Percentiles rank a stretch among this genome's conserved stretches.
Evolutionary conservation across 2,888 invertebrate species (phyloP).

Genomic region (Apodemia mormo): DNA sequence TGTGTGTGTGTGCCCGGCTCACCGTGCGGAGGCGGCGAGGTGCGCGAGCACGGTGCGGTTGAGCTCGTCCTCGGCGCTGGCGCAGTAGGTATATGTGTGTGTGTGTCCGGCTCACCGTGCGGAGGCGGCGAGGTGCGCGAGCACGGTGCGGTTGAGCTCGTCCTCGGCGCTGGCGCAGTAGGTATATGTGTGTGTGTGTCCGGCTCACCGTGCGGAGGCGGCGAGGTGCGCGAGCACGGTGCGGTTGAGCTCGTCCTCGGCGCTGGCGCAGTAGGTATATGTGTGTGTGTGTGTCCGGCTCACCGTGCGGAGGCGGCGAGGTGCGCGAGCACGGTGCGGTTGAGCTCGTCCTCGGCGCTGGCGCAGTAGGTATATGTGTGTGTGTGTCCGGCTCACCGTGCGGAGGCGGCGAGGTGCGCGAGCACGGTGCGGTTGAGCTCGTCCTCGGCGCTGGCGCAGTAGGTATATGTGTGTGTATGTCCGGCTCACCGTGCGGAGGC

Average conservation of each 20-base stretch:
- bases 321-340: conserved; percentile 84
- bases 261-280: conserved; percentile 87
- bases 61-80: conserved; percentile 89
- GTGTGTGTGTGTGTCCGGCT: no score
- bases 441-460: conserved; percentile 88
- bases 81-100: conserved; percentile 83
- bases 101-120: conserved; percentile 24
- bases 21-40: conserved; percentile 38
- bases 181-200: conserved; percentile 44
- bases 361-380: conserved; percentile 84
- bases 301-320: conserved; percentile 39
- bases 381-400: conserved; percentile 23
- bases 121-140: conserved; percentile 55
- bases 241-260: conserved; percentile 90
- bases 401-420: conserved; percentile 52
- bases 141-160: conserved; percentile 88
- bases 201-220: conserved; percentile 26
- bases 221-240: conserved; percentile 79
- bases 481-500: conserved; percentile 25
- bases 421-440: conserved; percentile 88
- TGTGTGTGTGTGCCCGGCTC: no score
- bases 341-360: conserved; percentile 89
- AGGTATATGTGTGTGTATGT: conserved; percentile 58
- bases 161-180: conserved; percentile 90
- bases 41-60: conserved; percentile 85